A percentile compares a stretch with the other conserved stretches of the same genome.
These are phyloP conservation scores for Blera fallax DNA, from an alignment of 2,888 invertebrate species.

Conservation along the genomic window DNA sequence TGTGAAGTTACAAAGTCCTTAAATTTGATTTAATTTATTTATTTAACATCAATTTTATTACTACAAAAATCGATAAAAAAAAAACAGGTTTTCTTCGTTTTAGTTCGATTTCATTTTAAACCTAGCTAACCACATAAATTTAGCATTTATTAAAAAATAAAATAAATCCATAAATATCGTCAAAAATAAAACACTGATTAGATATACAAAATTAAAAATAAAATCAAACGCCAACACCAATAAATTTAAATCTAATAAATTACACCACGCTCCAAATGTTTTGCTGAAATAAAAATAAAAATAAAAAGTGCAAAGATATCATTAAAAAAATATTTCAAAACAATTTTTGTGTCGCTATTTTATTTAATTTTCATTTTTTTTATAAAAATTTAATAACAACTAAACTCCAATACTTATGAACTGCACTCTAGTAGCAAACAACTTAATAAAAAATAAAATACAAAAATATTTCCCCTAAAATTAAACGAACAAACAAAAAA, in stretches of 20 bases:
- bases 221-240: conserved; percentile 2
- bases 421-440: conserved; percentile 56
- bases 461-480: conserved; percentile 20
- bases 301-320: conserved; percentile 2
- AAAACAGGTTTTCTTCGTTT: too few species aligned
- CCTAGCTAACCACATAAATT: conserved; percentile 10
- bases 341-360: not conserved
- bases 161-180: not conserved
- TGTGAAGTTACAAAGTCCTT: not conserved
- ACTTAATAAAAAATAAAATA: not conserved
- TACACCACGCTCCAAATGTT: not conserved
- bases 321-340: not conserved
- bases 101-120: not conserved
- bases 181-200: not conserved
- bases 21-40: not conserved
- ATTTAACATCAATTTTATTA: not conserved
- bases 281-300: not conserved
- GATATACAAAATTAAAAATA: not conserved
- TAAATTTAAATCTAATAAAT: not conserved
- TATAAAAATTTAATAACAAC: not conserved
- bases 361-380: not conserved
- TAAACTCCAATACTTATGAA: conserved; percentile 48
- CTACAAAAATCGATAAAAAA: not conserved
- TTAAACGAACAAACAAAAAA: not conserved
- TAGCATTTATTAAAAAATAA: not conserved